Base-by-base conservation (phyloP, 1,140 invertebrate species). In the Lethocerus indicus region DNA sequence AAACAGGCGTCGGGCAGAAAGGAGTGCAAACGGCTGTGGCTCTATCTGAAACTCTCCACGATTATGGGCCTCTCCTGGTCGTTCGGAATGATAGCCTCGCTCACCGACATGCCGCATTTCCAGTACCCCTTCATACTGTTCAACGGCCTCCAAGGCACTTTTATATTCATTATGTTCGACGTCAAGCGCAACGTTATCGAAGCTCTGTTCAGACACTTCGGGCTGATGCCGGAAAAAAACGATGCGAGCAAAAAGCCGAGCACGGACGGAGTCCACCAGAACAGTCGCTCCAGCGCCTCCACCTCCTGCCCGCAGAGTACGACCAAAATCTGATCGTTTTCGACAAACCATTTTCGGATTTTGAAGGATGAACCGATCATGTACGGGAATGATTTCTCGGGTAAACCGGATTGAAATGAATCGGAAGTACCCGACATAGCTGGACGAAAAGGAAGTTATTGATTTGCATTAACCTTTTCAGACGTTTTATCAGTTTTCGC, bases 61-160 rank as follows among this genome's bases (percentile, higher is more conserved):
- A 64, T 73, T 12, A 67, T 72, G 64, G 70, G 70, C 1, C 40
- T 72, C 9, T 66, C 69, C 0, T 74, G 71, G 71, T 58, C 65
- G 16, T 61, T 67, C 20, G 68, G 66, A 1, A 65, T 70, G 32
- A 20, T 70, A 1, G 63, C 69, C 12, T 57, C 61, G 6, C 45
- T 65, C 13, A 27, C 55, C 18, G 35, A 45, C 1, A 32, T 56
- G 20, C 51, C 49, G 0, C 25, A 26, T 28, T 56, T 70, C 16
- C 60, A 63, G 55, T 70, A 67, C 54, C 57, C 65, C 16, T 70
- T 70, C 56, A 66, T 71, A 6, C 44, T 70, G 1, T 59, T 71
- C 45, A 70, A 67, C 50, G 61, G 62, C 7, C 55, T 67, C 6
- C 70, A 71, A 56, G 70, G 70, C 0, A 59, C 65, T 12, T 66